Conservation (phyloP, 2,888 invertebrate genomes). For the Lordiphosa fenestrarum region DNA sequence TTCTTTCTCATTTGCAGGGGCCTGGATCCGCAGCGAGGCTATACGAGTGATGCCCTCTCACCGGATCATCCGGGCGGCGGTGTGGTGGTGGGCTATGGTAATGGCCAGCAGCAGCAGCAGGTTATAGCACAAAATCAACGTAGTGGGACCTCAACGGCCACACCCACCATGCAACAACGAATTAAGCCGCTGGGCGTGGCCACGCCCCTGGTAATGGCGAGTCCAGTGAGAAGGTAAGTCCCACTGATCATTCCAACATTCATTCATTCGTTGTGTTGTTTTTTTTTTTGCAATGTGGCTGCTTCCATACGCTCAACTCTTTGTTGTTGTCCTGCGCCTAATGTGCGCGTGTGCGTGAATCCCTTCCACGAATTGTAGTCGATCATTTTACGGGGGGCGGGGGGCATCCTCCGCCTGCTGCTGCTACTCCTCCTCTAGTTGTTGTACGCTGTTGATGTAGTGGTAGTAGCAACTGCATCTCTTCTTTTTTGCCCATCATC, state of each 20-base stretch:
- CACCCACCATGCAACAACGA: slow-evolving; percentile 94
- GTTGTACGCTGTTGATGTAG: too few species aligned
- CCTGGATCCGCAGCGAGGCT: slow-evolving; percentile 84
- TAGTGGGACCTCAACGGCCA: slow-evolving; percentile 81
- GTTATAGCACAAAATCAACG: slow-evolving; percentile 81
- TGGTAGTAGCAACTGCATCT: neutral
- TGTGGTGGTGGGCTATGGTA: slow-evolving; percentile 46
- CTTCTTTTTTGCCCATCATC: slow-evolving; percentile 6
- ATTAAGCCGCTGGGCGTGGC: slow-evolving; percentile 94
- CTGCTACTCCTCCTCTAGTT: too few species aligned
- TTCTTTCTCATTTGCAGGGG: slow-evolving; percentile 79
- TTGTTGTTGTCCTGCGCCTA: too few species aligned
- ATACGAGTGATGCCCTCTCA: slow-evolving; percentile 83
- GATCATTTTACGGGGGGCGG: too few species aligned
- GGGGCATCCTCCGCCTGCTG: too few species aligned
- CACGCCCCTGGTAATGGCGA: slow-evolving; percentile 92
- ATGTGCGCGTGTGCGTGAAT: too few species aligned
- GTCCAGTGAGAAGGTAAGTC: slow-evolving; percentile 91
- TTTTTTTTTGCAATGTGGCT: slow-evolving; percentile 13
- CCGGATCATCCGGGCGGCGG: slow-evolving; percentile 82
- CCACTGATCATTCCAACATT: neutral
- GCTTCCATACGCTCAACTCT: too few species aligned
- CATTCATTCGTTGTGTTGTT: slow-evolving; percentile 10
- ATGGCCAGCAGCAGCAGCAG: slow-evolving; percentile 49
- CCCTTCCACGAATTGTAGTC: too few species aligned